These are phyloP conservation scores for Dufourea novaeangliae DNA, from an alignment of 1,140 invertebrate species.

Conservation along the genomic window DNA sequence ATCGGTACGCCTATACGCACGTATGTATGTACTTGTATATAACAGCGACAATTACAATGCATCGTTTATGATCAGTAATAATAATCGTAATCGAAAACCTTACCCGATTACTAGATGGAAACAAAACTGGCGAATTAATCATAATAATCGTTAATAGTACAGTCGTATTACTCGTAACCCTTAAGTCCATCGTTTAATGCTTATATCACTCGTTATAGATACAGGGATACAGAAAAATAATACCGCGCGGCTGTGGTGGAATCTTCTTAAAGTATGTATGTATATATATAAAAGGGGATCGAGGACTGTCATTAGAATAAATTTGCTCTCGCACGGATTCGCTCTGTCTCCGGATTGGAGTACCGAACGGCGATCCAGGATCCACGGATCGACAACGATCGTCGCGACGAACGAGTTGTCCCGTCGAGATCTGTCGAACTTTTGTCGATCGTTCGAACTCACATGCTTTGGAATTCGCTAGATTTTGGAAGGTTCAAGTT, in stretches of 20 bases:
- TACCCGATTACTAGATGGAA: slow-evolving; percentile 73
- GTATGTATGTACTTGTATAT: slow-evolving; percentile 76
- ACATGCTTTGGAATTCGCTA: too few relatives aligned
- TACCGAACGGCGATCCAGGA: slow-evolving; percentile 11
- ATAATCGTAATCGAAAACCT: slow-evolving; percentile 77
- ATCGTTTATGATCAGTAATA: slow-evolving; percentile 78
- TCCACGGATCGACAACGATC: neutral
- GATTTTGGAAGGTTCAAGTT: too few relatives aligned
- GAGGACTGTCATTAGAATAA: slow-evolving; percentile 58
- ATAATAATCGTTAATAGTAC: slow-evolving; percentile 59
- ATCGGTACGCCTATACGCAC: slow-evolving; percentile 67
- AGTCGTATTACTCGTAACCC: slow-evolving; percentile 68
- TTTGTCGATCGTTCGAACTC: too few relatives aligned
- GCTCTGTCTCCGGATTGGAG: slow-evolving; percentile 37
- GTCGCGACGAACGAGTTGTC: neutral
- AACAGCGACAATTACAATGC: slow-evolving; percentile 80
- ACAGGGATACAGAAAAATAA: slow-evolving; percentile 81
- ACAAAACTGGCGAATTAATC: slow-evolving; percentile 69
- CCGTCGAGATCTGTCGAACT: neutral
- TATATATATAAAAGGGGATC: slow-evolving; percentile 62
- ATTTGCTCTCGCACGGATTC: slow-evolving; percentile 41
- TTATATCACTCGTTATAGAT: slow-evolving; percentile 76
- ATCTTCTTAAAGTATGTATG: slow-evolving; percentile 70
- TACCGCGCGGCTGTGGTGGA: slow-evolving; percentile 77
- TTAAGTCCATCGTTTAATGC: slow-evolving; percentile 68